A percentile compares a stretch with the other conserved stretches of the same genome.
phyloP scores from a whole-genome alignment of 2,888 invertebrate species.

The Muschampia staudingeri region DNA sequence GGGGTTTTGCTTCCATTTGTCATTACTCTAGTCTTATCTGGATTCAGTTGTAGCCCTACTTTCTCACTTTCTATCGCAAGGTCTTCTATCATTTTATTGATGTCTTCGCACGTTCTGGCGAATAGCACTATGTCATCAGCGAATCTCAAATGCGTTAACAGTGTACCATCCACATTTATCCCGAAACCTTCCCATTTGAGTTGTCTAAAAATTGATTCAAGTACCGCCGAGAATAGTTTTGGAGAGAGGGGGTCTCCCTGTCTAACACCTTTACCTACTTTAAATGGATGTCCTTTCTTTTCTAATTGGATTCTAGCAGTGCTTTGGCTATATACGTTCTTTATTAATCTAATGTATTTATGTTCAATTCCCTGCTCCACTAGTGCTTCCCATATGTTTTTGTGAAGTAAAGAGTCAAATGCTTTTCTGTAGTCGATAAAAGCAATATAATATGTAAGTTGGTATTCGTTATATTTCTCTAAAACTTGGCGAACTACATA shows the following conservation, averaged over 20 bases:
- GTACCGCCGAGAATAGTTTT: conserved; percentile 61
- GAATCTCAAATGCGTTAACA: conserved; percentile 58
- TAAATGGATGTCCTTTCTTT: conserved; percentile 52
- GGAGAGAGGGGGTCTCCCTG: conserved; percentile 44
- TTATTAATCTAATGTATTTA: conserved; percentile 63
- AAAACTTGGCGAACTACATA: conserved; percentile 43
- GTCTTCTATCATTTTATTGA: conserved; percentile 60
- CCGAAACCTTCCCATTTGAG: background rate
- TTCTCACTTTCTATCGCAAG: conserved; percentile 63
- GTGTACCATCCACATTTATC: background rate
- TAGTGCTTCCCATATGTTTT: conserved; percentile 58
- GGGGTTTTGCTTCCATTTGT: background rate
- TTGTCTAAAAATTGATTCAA: conserved; percentile 35
- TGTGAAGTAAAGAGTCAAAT: conserved; percentile 63
- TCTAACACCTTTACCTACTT: conserved; percentile 61
- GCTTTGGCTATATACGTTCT: conserved; percentile 55
- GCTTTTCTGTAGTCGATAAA: conserved; percentile 67
- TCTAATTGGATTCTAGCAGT: conserved; percentile 53
- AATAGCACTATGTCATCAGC: conserved; percentile 67
- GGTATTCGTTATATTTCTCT: conserved; percentile 33
- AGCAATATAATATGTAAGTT: conserved; percentile 37
- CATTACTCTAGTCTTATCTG: background rate
- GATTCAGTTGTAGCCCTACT: conserved; percentile 59
- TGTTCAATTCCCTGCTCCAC: conserved; percentile 63
- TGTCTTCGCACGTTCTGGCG: conserved; percentile 56